Base-by-base conservation (phyloP, 2,888 invertebrate species). In the Troides helena region DNA sequence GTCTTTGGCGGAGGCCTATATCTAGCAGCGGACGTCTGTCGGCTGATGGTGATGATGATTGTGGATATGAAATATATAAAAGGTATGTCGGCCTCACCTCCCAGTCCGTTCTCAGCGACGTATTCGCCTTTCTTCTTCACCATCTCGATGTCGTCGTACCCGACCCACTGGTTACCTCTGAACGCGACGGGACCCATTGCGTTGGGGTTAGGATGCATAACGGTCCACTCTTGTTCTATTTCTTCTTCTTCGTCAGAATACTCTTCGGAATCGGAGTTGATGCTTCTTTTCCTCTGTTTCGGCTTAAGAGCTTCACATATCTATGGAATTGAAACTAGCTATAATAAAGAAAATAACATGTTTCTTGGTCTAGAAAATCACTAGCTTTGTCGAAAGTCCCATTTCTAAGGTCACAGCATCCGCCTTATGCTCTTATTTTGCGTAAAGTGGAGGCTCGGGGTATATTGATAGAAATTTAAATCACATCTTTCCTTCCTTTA, bases 111-210 rank as follows among this genome's bases (percentile, higher is more conserved):
- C 72, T 97, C 95, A 50, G 95, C 96, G 1, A 97, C 98, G 81
- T 97, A 98, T 78, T 95, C 95, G 0, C 97, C 95, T 93, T 98
- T 98, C 81, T 94, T 95, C 80, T 94, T 94, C 0, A 97, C 97
- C 62, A 97, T 97, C 14, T 95, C 95, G 74, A 96, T 95, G 79
- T 98, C 98, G 80, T 98, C 98, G 81, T 97, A 98, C 0, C 98
- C 98, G 1, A 98, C 98, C 98, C 98, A 98, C 86, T 98, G 98
- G 86, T 98, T 96, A 30, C 95, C 97, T 39, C 70, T 81, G 85
- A 93, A 97, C 2, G 98, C 98, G 79, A 97, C 98, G 0, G 99
- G 98, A 0, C 98, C 98, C 95, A 98, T 96, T 0, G 96, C 96
- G 43, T 94, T 94, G 0, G 95, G 94, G 86, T 97, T 96, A 0